Evolutionary conservation across 2,888 invertebrate species (phyloP).

Genomic region (Aelia acuminata): DNA sequence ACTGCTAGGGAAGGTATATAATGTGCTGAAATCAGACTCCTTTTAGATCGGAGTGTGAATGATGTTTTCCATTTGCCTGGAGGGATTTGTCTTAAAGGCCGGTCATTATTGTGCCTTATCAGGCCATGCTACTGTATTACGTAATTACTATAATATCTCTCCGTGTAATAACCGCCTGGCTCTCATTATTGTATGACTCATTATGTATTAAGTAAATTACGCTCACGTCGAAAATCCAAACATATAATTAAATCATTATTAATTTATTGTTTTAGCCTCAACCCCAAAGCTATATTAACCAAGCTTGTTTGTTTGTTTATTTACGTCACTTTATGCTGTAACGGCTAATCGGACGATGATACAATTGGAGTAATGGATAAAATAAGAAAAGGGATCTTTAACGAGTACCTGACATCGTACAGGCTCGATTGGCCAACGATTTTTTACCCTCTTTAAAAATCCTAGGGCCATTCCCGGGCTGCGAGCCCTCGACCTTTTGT

Average conservation of each 20-base stretch:
- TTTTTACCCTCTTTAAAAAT: too few species aligned
- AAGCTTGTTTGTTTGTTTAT: too few species aligned
- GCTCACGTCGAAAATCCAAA: neutral
- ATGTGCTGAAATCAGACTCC: neutral
- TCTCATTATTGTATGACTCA: neutral
- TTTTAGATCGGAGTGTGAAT: neutral
- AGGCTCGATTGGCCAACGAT: too few species aligned
- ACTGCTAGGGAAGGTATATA: neutral
- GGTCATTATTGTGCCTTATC: conserved; percentile 38
- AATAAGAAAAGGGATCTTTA: too few species aligned
- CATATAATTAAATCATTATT: neutral
- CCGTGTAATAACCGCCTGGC: neutral
- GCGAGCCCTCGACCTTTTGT: too few species aligned
- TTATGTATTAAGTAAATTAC: neutral
- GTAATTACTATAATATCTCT: conserved; percentile 35
- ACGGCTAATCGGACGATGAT: too few species aligned
- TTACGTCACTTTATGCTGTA: too few species aligned
- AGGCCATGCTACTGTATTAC: conserved; percentile 21
- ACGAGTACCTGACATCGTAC: too few species aligned
- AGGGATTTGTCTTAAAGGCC: conserved; percentile 32
- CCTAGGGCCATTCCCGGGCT: too few species aligned
- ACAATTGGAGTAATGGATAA: too few species aligned
- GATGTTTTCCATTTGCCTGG: neutral
- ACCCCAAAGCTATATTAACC: too few species aligned
- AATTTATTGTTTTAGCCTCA: too few species aligned